Conservation (phyloP, 1,140 invertebrate genomes). For the Lepidurus couesii region DNA sequence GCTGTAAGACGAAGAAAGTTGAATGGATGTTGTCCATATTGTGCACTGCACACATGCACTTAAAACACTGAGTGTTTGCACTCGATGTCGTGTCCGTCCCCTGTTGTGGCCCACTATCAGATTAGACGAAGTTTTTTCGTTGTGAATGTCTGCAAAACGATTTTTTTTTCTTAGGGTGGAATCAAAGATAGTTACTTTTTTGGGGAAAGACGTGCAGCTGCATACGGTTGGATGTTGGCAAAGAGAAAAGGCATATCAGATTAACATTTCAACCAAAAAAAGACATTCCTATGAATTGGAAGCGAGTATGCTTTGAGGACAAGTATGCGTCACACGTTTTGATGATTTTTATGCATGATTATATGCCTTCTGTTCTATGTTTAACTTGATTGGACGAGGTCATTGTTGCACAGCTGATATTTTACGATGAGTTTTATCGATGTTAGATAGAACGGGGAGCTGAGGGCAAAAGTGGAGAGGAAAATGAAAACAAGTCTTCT, state of each 20-base stretch:
- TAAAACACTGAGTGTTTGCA: conserved; percentile 1
- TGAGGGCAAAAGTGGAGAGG: background rate
- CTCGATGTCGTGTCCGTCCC: conserved; percentile 8
- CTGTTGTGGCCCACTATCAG: background rate
- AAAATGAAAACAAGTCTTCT: background rate
- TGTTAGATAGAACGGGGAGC: background rate
- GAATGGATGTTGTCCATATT: background rate
- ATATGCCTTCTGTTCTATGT: background rate
- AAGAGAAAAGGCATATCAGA: background rate
- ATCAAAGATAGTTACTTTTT: background rate
- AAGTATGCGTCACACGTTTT: background rate
- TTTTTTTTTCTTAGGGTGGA: background rate
- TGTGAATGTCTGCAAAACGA: background rate
- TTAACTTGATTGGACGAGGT: background rate
- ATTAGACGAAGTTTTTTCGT: background rate
- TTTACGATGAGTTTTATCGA: background rate
- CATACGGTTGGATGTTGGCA: background rate
- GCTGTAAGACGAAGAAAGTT: background rate
- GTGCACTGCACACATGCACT: background rate
- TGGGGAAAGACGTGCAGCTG: background rate
- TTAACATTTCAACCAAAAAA: background rate
- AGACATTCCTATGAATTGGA: background rate
- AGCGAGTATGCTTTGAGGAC: background rate
- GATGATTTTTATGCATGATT: conserved; percentile 5
- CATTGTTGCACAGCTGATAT: background rate